Base-by-base conservation (phyloP, 2,113 vertebrate species). In the Piliocolobus tephrosceles region DNA sequence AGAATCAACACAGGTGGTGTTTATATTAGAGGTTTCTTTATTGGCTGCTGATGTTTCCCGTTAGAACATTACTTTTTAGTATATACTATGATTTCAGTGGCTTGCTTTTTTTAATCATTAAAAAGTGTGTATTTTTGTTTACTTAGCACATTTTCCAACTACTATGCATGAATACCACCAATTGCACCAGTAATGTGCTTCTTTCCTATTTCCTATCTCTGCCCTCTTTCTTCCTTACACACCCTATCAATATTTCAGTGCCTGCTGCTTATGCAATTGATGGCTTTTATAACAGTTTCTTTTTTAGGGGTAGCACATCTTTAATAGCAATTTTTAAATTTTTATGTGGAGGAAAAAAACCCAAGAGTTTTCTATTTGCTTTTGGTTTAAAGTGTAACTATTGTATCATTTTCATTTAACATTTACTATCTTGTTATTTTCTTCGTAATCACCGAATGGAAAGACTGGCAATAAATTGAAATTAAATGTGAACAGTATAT, bases 1-100 rank as follows among this genome's bases (percentile, higher is more conserved):
- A 99, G 99, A 99, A 98, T 98, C 99, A 98, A 99, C 99, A 99
- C 99, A 99, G 99, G 99, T 99, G 99, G 99, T 99, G 99, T 99
- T 98, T 98, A 98, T 97, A 35, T 98, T 93, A 98, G 98, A 98
- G 98, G 98, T 98, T 98, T 98, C 96, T 97, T 96, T 97, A 95
- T 97, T 98, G 98, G 98, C 97, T 98, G 98, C 97, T 97, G 98
- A 96, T 98, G 96, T 98, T 98, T 98, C 92, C 97, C 90, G 97
- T 94, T 98, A 98, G 98, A 98, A 35, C 96, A 91, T 98, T 96
- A 90, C 96, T 96, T 95, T 98, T 98, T 98, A 80, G 98, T 98
- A 89, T 92, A 96, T 96, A 96, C 84, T 98, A 2, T 72, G 38
- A 80, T 98, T 96, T 98, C 96, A 97, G 95, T 98, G 98, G 92